Percentiles rank a stretch among this genome's conserved stretches.
These are phyloP conservation scores for Serranus cabrilla DNA, from an alignment of 2,797 vertebrate species.

Conservation along the genomic window DNA sequence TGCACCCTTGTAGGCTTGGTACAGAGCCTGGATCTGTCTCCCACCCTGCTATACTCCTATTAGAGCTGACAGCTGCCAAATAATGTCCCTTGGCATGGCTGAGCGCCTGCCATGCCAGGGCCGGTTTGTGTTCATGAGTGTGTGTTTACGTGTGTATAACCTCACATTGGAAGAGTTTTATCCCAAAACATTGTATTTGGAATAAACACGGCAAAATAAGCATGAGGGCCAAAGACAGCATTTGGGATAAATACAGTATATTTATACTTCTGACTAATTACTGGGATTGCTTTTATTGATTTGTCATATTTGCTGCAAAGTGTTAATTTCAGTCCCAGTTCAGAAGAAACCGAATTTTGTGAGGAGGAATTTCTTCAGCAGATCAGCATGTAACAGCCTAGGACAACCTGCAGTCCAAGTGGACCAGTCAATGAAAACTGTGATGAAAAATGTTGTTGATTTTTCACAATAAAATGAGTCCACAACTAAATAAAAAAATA, in stretches of 20 bases:
- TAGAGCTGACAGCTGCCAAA: conserved; percentile 85
- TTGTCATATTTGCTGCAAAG: not conserved
- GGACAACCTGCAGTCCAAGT: not conserved
- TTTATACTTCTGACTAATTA: too few relatives aligned
- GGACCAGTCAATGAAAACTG: not conserved
- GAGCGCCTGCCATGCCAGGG: conserved; percentile 65
- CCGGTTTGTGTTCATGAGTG: conserved; percentile 64
- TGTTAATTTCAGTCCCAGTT: not conserved
- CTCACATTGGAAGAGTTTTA: conserved; percentile 28
- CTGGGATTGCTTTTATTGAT: too few relatives aligned
- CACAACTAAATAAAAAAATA: too few relatives aligned
- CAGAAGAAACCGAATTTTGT: not conserved
- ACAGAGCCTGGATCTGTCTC: conserved; percentile 76
- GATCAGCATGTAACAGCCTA: not conserved
- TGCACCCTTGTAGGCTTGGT: conserved; percentile 76
- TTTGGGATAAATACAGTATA: not conserved
- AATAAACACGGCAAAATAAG: not conserved
- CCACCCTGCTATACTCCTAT: conserved; percentile 78
- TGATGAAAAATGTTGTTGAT: not conserved
- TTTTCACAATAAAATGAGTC: not conserved
- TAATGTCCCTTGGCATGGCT: conserved; percentile 79
- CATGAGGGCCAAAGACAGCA: not conserved
- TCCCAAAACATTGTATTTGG: not conserved
- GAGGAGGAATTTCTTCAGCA: not conserved
- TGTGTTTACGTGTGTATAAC: conserved; percentile 28